Base-by-base conservation (phyloP, 1,140 invertebrate species). In the Drosophila quadrilineata region DNA sequence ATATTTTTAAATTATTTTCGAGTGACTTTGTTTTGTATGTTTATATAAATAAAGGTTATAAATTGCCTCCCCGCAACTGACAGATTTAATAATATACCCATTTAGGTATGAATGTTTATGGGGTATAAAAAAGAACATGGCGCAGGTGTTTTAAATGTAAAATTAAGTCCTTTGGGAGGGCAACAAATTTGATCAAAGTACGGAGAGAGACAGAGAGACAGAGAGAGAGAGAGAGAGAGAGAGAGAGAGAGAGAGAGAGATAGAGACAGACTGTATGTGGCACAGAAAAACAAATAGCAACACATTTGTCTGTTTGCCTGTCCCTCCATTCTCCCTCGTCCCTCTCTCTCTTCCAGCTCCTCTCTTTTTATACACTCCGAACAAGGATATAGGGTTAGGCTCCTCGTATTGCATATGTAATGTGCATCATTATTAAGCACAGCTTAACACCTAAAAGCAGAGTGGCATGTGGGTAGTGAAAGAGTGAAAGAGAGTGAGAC, bases 391-490 rank as follows among this genome's bases (percentile, higher is more conserved):
- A 48, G 22, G 24, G 46, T 41, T 40, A 41, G 43, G 50, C 53
- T 41, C 57, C 63, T 69, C 71, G 49, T 52, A 71, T 65, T 68
- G 75, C 75, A 80, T 80, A 71, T 82, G 75, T 71, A 80, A 82
- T 80, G 57, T 75, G 29, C 63, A 59, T 73, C 76, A 77, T 73
- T 70, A 77, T 73, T 50, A 85, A 85, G 69, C 68, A 74, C 48
- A 70, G 64, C 63, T 75, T 72, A 73, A 70, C 72, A 71, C 64
- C 41, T 70, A 62, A 54, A 14, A 9, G 14, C 14, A 14, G 24
- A 22, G 31, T 8, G 49, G 8, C n/a, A 57, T n/a, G n/a, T n/a
- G 45, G 31, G 26, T 12, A 17, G 14, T 12, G 48, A 26, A 6
- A 43, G 40, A 29, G 21, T 8, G 21, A 38, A 52, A 28, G 5